A percentile compares a stretch with the other conserved stretches of the same genome.
Conservation (phyloP, 2,113 vertebrate species). For the Alligator sinensis region DNA sequence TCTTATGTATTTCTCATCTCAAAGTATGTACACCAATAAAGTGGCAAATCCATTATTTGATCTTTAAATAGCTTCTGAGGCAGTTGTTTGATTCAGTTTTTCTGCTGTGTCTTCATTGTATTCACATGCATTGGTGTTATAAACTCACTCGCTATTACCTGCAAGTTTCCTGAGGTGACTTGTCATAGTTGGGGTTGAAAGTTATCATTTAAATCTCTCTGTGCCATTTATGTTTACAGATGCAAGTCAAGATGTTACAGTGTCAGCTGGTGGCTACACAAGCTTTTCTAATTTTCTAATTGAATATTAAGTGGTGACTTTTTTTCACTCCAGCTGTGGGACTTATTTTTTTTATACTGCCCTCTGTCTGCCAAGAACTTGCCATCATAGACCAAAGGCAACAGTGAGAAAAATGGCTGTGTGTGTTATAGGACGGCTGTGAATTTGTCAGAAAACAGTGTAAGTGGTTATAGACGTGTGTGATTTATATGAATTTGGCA, state of each 20-base stretch:
- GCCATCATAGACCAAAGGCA: background rate
- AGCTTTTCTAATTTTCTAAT: background rate
- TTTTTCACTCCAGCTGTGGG: background rate
- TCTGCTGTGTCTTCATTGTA: background rate
- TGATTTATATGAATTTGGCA: background rate
- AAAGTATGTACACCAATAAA: slow-evolving; percentile 7
- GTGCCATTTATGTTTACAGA: background rate
- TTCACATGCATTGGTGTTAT: background rate
- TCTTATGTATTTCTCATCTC: background rate
- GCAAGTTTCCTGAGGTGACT: fast-evolving
- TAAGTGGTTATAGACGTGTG: background rate
- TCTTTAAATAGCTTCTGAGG: background rate
- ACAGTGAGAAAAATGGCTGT: background rate
- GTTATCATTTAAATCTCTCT: background rate
- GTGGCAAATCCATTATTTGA: background rate
- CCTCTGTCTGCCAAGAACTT: too few species aligned
- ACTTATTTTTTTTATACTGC: background rate
- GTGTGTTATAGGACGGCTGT: background rate
- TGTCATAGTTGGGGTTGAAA: background rate
- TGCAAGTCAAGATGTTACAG: background rate
- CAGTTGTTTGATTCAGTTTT: background rate
- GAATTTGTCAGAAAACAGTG: background rate
- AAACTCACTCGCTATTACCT: background rate
- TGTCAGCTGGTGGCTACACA: background rate
- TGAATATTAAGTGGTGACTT: background rate